Evolutionary conservation across 2,113 vertebrate genomes (phyloP).

Genomic region (Thamnaconus septentrionalis): DNA sequence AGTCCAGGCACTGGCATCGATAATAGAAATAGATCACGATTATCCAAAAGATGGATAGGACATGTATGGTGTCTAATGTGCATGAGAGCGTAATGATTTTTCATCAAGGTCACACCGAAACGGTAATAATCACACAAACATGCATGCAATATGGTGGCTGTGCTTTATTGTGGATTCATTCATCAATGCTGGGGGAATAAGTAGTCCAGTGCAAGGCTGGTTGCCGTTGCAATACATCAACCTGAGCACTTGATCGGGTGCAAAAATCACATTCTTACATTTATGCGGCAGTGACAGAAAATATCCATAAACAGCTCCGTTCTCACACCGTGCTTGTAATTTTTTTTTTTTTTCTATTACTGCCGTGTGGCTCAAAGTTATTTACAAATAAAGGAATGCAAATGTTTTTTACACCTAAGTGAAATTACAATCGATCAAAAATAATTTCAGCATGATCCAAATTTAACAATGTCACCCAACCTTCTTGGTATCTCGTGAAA

Average conservation of each 20-base stretch:
- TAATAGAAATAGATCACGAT: constrained; percentile 53
- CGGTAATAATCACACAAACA: constrained; percentile 49
- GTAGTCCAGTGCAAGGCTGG: constrained; percentile 14
- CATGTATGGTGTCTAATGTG: constrained; percentile 53
- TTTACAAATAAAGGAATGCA: too few relatives aligned
- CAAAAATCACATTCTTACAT: not conserved
- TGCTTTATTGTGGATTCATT: constrained; percentile 48
- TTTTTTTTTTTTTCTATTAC: too few relatives aligned
- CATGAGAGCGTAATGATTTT: constrained; percentile 65
- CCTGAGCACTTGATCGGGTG: constrained; percentile 15
- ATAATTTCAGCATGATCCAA: too few relatives aligned
- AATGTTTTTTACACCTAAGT: too few relatives aligned
- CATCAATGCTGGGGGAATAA: constrained; percentile 31
- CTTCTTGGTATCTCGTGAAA: too few relatives aligned
- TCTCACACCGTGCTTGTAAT: too few relatives aligned
- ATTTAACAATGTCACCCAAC: too few relatives aligned
- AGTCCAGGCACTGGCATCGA: constrained; percentile 32
- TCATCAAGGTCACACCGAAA: constrained; percentile 58
- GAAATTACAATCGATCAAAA: too few relatives aligned
- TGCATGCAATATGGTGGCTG: constrained; percentile 20
- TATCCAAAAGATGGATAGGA: constrained; percentile 56
- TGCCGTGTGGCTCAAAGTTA: too few relatives aligned
- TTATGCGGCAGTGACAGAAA: too few relatives aligned
- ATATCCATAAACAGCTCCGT: too few relatives aligned
- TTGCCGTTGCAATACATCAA: constrained; percentile 35